Evolutionary conservation across 2,797 vertebrate species (phyloP), one percentile per base, ranked within the genome.

Genomic region (Chelon auratus): DNA sequence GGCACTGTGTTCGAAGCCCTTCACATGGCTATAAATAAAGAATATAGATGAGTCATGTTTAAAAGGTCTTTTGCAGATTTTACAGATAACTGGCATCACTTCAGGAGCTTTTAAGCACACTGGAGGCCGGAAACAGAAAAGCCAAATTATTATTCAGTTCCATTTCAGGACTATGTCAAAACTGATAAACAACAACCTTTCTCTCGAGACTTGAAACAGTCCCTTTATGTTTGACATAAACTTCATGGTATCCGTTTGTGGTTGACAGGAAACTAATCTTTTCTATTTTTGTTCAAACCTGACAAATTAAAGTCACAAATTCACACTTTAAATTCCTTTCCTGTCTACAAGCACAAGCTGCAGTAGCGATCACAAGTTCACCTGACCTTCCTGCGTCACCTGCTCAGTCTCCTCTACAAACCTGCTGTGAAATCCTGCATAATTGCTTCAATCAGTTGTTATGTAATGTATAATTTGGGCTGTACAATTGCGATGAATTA

Each of bases 401-500:
- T 76, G 75, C 72, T 78, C 68, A 24, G 53, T 70, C 74, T 62
- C 73, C 67, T 81, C 57, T 18, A 39, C 57, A 77, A 63, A 83
- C 78, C 74, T 71, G 80, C 82, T 90, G 89, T 90, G 82, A 91
- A 87, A 79, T 79, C 75, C 80, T 86, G 70, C 80, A 80, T 90
- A 65, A 88, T 88, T 85, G 73, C 89, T 89, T 89, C 75, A 88
- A 76, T 90, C 84, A 72, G 56, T 83, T 87, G 80, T 90, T 77
- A 76, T 87, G 83, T 92, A 87, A 85, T 86, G 85, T 89, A 90
- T 90, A 87, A 84, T 89, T 90, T 89, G 78, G 89, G 80, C 82
- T 92, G 85, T 90, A 92, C 75, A 89, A 84, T 83, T 91, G 91
- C 87, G 84, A 91, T 92, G 77, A 87, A 90, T 89, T 93, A 93